Evolutionary conservation across 2,888 invertebrate species (phyloP).

Genomic region (Yponomeuta sedellus): DNA sequence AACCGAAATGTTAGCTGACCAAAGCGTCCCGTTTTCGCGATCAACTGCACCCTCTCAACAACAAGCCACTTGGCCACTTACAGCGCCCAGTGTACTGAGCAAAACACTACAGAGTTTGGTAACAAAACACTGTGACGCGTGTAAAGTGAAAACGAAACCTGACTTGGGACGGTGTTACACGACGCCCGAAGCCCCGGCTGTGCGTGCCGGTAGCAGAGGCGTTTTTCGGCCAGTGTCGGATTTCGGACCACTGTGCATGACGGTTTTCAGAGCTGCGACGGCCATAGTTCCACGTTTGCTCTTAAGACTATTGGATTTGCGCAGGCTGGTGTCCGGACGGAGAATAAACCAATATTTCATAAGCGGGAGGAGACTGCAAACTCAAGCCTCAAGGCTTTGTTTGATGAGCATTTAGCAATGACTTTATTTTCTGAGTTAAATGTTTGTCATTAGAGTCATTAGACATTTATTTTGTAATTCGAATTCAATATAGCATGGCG

Average conservation of each 20-base stretch:
- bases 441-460: too few relatives aligned
- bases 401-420: too few relatives aligned
- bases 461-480: too few relatives aligned
- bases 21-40: not conserved
- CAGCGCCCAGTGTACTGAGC: not conserved
- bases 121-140: conserved; percentile 43
- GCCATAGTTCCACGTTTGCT: too few relatives aligned
- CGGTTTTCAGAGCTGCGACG: conserved; percentile 19
- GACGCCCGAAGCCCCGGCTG: conserved; percentile 71
- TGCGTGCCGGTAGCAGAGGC: conserved; percentile 61
- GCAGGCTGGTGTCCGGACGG: too few relatives aligned
- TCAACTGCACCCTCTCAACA: not conserved
- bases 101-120: conserved; percentile 13
- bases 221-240: conserved; percentile 28
- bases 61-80: not conserved
- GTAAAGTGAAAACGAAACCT: conserved; percentile 61
- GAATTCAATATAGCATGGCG: too few relatives aligned
- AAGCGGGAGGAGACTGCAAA: too few relatives aligned
- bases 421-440: too few relatives aligned
- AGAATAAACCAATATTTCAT: too few relatives aligned
- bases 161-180: conserved; percentile 39
- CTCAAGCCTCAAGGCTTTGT: too few relatives aligned
- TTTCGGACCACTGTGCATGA: conserved; percentile 1
- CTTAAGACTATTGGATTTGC: too few relatives aligned
- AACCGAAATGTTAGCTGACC: not conserved